Evolutionary conservation across 2,113 vertebrate species (phyloP).

Genomic region (Burhinus oedicnemus): DNA sequence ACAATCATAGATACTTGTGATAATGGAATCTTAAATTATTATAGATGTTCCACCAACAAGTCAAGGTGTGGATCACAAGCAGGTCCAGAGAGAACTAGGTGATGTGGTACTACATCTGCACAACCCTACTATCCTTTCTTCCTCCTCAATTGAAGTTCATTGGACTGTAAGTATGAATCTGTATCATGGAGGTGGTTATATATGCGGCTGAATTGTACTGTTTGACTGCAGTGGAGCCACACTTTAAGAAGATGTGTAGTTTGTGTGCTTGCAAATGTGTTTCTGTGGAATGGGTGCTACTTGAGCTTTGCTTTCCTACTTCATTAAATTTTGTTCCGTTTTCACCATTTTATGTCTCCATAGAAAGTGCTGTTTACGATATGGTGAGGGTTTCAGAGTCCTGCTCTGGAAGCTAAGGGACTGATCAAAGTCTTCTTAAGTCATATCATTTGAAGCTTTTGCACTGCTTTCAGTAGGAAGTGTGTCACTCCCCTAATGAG

Average conservation of each 20-base stretch:
- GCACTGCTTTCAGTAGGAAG: neutral
- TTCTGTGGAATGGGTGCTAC: neutral
- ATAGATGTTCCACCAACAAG: constrained; percentile 95
- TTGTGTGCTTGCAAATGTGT: neutral
- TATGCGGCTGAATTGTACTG: neutral
- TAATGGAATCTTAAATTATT: constrained; percentile 43
- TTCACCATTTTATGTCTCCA: neutral
- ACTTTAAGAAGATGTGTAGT: neutral
- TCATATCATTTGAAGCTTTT: neutral
- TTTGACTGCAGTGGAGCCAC: neutral
- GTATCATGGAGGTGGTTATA: neutral
- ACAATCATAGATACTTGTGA: neutral
- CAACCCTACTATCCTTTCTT: constrained; percentile 96
- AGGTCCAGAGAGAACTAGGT: constrained; percentile 94
- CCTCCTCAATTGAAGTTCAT: constrained; percentile 94
- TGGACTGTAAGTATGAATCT: constrained; percentile 91
- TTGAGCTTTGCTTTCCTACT: neutral
- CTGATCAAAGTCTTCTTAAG: neutral
- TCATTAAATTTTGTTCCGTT: neutral
- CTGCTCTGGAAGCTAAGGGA: neutral
- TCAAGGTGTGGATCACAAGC: constrained; percentile 96
- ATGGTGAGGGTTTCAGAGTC: neutral
- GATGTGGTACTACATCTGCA: constrained; percentile 94
- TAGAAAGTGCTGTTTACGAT: neutral
- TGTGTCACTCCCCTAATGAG: neutral